phyloP scores from a whole-genome alignment of 2,113 vertebrate species.

The Climacteris rufus region DNA sequence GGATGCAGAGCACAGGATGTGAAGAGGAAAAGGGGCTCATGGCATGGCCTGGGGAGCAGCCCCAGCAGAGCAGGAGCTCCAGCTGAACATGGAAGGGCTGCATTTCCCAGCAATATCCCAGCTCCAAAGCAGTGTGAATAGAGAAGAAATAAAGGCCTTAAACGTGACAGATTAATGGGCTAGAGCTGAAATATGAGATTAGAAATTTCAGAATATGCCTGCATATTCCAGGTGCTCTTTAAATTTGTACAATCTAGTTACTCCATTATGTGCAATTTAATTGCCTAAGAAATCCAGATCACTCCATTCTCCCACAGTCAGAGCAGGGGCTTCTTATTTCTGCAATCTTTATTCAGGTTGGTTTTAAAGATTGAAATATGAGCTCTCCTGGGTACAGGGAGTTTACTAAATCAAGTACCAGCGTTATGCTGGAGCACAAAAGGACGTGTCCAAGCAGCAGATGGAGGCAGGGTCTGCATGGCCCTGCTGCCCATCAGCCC shows the following conservation, averaged over 20 bases:
- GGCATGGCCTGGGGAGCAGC: neutral
- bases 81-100: accelerated
- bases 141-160: neutral
- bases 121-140: neutral
- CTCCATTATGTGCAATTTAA: conserved; percentile 44
- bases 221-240: conserved; percentile 39
- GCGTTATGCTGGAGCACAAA: neutral
- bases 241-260: conserved; percentile 7
- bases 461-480: neutral
- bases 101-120: neutral
- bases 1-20: neutral
- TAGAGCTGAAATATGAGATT: conserved; percentile 35
- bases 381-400: neutral
- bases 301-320: neutral
- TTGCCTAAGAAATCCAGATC: conserved; percentile 34
- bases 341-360: neutral
- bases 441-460: neutral
- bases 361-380: neutral
- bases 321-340: neutral
- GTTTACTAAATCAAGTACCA: neutral
- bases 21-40: neutral
- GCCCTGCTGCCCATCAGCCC: neutral
- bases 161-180: conserved; percentile 31
- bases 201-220: conserved; percentile 26
- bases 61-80: too few relatives aligned